These are phyloP conservation scores for Mohoua ochrocephala DNA, from an alignment of 2,113 vertebrate genomes.

Conservation along the genomic window DNA sequence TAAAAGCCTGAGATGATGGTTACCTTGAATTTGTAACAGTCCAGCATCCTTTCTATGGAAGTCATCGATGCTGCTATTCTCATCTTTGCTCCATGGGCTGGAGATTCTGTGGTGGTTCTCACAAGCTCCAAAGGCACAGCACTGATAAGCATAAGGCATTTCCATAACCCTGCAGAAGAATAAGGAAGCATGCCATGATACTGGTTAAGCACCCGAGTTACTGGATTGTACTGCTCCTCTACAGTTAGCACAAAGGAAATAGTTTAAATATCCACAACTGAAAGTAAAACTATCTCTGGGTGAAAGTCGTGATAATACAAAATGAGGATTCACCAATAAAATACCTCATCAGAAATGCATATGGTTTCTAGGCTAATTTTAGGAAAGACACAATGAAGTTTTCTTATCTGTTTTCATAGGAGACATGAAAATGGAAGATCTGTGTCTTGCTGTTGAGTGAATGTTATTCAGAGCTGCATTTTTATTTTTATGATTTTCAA, in stretches of 20 bases:
- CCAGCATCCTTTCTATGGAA: slow-evolving; percentile 72
- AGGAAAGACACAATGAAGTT: not conserved
- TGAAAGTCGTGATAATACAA: not conserved
- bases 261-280: not conserved
- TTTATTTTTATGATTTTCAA: not conserved
- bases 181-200: not conserved
- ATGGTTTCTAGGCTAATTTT: not conserved
- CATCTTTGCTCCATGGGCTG: slow-evolving; percentile 74
- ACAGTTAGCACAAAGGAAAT: not conserved
- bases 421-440: not conserved
- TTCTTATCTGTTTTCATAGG: not conserved
- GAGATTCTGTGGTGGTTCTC: slow-evolving; percentile 76
- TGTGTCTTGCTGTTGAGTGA: not conserved
- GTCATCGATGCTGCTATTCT: slow-evolving; percentile 73
- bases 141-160: slow-evolving; percentile 93
- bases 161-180: slow-evolving; percentile 82
- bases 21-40: slow-evolving; percentile 78
- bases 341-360: not conserved
- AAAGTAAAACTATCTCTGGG: not conserved
- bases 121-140: slow-evolving; percentile 86
- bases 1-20: not conserved
- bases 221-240: not conserved
- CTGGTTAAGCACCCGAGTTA: not conserved
- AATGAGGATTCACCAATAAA: not conserved
- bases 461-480: not conserved